Percentiles rank a stretch among this genome's conserved stretches.
Conservation (phyloP, 2,113 vertebrate species). For the Dipodomys ordii region DNA sequence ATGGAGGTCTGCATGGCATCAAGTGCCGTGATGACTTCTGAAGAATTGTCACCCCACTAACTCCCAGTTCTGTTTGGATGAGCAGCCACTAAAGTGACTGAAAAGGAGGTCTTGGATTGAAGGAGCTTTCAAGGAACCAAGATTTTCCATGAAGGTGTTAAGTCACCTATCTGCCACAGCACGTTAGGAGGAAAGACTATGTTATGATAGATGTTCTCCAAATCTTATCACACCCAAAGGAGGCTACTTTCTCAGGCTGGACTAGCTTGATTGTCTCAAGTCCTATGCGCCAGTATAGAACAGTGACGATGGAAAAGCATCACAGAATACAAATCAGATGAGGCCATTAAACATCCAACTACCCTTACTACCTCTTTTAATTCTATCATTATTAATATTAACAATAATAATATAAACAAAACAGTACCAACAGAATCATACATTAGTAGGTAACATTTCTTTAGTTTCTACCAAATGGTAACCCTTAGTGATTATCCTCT, state of each 20-base stretch:
- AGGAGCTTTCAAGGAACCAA: neutral
- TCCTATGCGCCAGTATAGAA: rapidly evolving
- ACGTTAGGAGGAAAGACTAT: neutral
- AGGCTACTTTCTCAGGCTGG: too few species aligned
- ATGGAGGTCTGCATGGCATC: neutral
- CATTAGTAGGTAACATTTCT: neutral
- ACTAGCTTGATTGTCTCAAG: neutral
- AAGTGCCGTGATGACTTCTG: neutral
- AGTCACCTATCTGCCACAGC: neutral
- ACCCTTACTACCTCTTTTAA: neutral
- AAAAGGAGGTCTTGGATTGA: neutral
- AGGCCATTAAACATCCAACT: neutral
- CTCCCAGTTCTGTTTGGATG: neutral
- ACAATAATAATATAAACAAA: neutral
- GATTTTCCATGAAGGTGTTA: neutral
- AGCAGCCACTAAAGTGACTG: neutral
- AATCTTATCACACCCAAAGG: neutral
- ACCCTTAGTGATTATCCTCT: neutral
- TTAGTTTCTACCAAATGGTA: neutral
- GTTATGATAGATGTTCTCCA: neutral
- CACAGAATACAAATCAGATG: neutral
- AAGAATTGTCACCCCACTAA: neutral
- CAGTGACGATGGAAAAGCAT: neutral
- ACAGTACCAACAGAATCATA: neutral
- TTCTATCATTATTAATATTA: neutral